These are phyloP conservation scores for Parelbella ahira DNA, from an alignment of 2,888 invertebrate species.

Conservation along the genomic window DNA sequence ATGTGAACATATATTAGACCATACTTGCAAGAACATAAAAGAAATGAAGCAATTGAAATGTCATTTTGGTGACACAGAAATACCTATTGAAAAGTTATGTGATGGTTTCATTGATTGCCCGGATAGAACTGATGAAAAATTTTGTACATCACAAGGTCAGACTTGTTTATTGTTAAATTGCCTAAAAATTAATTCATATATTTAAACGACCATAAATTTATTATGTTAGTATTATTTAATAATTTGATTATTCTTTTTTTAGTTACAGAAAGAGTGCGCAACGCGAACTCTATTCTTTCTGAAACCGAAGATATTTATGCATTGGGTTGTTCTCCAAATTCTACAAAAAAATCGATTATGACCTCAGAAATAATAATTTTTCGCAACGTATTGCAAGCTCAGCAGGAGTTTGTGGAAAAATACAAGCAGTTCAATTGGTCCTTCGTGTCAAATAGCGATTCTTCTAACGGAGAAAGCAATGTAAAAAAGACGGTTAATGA, in stretches of 20 bases:
- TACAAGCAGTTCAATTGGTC: conserved; percentile 29
- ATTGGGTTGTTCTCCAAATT: conserved; percentile 38
- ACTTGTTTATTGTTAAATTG: neutral
- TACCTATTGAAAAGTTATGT: conserved; percentile 50
- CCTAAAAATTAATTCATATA: too few species aligned
- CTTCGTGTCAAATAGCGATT: conserved; percentile 5
- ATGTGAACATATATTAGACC: conserved; percentile 30
- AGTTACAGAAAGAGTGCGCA: conserved; percentile 44
- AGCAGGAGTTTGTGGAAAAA: conserved; percentile 44
- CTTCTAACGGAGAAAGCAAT: neutral
- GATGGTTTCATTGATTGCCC: conserved; percentile 50
- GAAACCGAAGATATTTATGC: conserved; percentile 40
- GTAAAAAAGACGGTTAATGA: conserved; percentile 35
- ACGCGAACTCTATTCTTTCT: conserved; percentile 38
- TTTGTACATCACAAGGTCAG: conserved; percentile 50
- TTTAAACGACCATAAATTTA: too few species aligned
- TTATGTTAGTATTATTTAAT: too few species aligned
- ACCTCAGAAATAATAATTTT: conserved; percentile 40
- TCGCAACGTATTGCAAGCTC: conserved; percentile 39
- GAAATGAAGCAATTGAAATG: conserved; percentile 47
- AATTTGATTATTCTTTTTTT: conserved; percentile 36
- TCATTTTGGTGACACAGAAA: conserved; percentile 34
- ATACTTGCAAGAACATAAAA: conserved; percentile 44
- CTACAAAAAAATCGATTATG: conserved; percentile 34
- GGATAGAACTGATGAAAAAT: conserved; percentile 52